A percentile compares a stretch with the other conserved stretches of the same genome.
Evolutionary conservation across 2,888 invertebrate genomes (phyloP).

Genomic region (Diarsia mendica): DNA sequence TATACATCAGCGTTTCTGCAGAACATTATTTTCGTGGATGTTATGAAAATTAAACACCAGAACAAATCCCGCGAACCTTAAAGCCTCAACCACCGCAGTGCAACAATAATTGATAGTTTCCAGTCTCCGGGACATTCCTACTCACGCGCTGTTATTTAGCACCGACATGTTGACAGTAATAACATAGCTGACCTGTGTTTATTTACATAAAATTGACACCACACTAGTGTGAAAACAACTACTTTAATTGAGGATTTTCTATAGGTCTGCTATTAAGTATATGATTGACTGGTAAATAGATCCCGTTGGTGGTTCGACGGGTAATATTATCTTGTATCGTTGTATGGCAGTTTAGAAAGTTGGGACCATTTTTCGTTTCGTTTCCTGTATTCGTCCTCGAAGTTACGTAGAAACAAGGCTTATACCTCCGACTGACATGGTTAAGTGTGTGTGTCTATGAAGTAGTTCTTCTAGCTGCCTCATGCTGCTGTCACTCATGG

Average conservation of each 20-base stretch:
- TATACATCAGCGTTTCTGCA: too few relatives aligned
- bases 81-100: conserved; percentile 68
- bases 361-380: background rate
- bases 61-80: conserved; percentile 58
- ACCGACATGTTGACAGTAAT: conserved; percentile 72
- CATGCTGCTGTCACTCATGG: background rate
- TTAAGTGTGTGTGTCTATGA: background rate
- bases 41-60: background rate
- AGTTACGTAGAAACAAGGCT: background rate
- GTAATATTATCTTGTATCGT: conserved; percentile 18
- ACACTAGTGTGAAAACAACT: conserved; percentile 52
- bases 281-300: conserved; percentile 43
- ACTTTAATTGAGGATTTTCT: conserved; percentile 40
- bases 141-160: conserved; percentile 68
- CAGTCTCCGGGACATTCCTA: conserved; percentile 66
- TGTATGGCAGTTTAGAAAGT: conserved; percentile 15
- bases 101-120: conserved; percentile 82
- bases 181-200: conserved; percentile 59
- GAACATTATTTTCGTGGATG: too few relatives aligned
- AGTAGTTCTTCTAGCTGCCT: background rate
- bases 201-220: conserved; percentile 67
- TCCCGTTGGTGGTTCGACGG: conserved; percentile 6
- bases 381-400: background rate
- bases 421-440: background rate
- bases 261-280: conserved; percentile 36